These are phyloP conservation scores for Lampris megalopsis DNA, from an alignment of 2,113 vertebrate species.

Conservation along the genomic window DNA sequence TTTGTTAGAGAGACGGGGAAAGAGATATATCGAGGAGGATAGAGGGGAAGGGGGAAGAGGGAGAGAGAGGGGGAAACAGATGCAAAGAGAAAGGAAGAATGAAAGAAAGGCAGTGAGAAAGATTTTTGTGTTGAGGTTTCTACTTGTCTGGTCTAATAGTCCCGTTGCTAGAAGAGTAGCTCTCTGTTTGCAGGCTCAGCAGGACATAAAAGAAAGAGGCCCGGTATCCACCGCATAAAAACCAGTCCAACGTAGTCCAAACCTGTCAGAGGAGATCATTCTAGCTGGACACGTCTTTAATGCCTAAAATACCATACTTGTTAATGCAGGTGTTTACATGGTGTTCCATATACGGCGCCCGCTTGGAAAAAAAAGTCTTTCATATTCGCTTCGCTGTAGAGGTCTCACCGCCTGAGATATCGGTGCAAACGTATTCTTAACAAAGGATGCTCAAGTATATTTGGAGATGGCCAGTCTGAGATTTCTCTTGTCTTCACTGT, in stretches of 20 bases:
- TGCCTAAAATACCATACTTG: slow-evolving; percentile 41
- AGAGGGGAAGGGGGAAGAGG: slow-evolving; percentile 25
- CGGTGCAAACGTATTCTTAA: slow-evolving; percentile 6
- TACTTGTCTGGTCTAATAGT: slow-evolving; percentile 69
- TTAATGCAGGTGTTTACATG: slow-evolving; percentile 53
- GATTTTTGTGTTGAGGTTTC: slow-evolving; percentile 67
- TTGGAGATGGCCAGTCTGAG: slow-evolving; percentile 42
- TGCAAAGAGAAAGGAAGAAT: slow-evolving; percentile 23
- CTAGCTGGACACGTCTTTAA: slow-evolving; percentile 32
- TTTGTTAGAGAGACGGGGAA: slow-evolving; percentile 68
- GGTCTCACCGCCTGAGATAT: slow-evolving; percentile 33
- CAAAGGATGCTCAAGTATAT: slow-evolving; percentile 27
- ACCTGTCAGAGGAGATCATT: slow-evolving; percentile 49
- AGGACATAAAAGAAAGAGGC: slow-evolving; percentile 60
- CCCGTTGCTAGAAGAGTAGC: slow-evolving; percentile 57
- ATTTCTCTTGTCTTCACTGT: slow-evolving; percentile 36
- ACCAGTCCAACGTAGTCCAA: slow-evolving; percentile 43
- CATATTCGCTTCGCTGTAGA: slow-evolving; percentile 15
- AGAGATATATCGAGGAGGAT: slow-evolving; percentile 65
- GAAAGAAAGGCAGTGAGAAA: slow-evolving; percentile 54
- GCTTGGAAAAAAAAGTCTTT: slow-evolving; percentile 21
- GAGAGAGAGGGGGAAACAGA: slow-evolving; percentile 33
- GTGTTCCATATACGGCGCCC: slow-evolving; percentile 16
- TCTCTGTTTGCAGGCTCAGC: slow-evolving; percentile 56
- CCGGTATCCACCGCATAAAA: slow-evolving; percentile 59